A percentile compares a stretch with the other conserved stretches of the same genome.
Conservation (phyloP, 1,140 invertebrate species). For the Lethrus apterus region DNA sequence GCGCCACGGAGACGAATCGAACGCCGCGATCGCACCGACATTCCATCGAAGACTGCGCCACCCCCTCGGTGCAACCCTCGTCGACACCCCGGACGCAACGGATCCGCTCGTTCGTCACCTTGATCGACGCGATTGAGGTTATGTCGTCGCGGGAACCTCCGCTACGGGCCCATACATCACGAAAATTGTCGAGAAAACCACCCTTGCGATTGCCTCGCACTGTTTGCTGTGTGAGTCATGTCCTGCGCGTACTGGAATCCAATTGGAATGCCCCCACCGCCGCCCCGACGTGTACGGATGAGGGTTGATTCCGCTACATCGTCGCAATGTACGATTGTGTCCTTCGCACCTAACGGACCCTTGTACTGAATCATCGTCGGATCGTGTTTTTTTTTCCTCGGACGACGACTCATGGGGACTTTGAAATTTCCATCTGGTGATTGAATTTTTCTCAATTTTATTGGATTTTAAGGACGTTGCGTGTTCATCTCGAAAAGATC, state of each 20-base stretch:
- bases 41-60: conserved; percentile 4
- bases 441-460: too few relatives aligned
- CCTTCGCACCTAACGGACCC: too few relatives aligned
- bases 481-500: too few relatives aligned
- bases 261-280: conserved; percentile 21
- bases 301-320: conserved; percentile 17
- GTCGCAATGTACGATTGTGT: too few relatives aligned
- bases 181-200: conserved; percentile 15
- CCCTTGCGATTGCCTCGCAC: conserved; percentile 28
- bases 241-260: conserved; percentile 21
- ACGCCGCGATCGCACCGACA: conserved; percentile 5
- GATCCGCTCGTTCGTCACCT: conserved; percentile 38
- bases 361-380: too few relatives aligned
- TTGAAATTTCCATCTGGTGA: too few relatives aligned
- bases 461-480: too few relatives aligned
- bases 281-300: conserved; percentile 13
- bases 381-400: too few relatives aligned
- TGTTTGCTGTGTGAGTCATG: conserved; percentile 32
- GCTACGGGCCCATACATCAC: background rate
- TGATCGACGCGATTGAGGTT: conserved; percentile 21
- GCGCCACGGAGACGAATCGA: too few relatives aligned
- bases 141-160: background rate
- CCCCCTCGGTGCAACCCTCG: conserved; percentile 6
- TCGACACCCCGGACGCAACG: conserved; percentile 29
- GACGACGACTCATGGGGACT: too few relatives aligned